Evolutionary conservation across 2,888 invertebrate species (phyloP), one percentile per base, ranked within the genome.

Genomic region (Tinea pellionella): DNA sequence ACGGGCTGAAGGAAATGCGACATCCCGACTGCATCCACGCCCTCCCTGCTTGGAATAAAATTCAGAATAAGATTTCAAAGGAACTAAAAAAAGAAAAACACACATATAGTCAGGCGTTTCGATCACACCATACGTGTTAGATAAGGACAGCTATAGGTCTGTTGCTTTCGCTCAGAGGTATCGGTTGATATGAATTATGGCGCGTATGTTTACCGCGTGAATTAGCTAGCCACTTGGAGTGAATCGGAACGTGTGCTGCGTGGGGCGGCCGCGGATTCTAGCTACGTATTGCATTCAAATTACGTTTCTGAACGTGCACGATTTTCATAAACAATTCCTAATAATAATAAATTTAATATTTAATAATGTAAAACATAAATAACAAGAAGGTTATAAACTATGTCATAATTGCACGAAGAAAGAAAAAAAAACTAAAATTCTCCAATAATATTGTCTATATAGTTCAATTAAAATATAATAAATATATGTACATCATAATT

Each of bases 51-150:
- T 74, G 76, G 80, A 83, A 83, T 84, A 84, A 84, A 85, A 81
- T 83, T 84, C 80, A 81, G 85, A 87, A 86, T 85, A 86, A 86
- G 84, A 85, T 83, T 86, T 84, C 80, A 79, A 84, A 82, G 78
- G 78, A 80, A 77, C 77, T 76, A 84, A 83, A 24, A n/a, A 86
- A 83, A 78, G 81, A 82, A 82, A 83, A 85, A 82, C 79, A 82
- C 82, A 83, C 78, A 78, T 69, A 67, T 69, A 75, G 74, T 69
- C 75, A 71, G 71, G 75, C 55, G 11, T 58, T 51, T 37, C 60
- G 77, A 78, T 82, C 80, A 76, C 78, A 81, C 83, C 81, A 80
- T 75, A 76, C 67, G 30, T 12, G 84, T 75, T 74, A 77, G 84
- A 86, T 75, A 67, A 80, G 74, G 87, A 85, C 64, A 68, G 75